A percentile compares a stretch with the other conserved stretches of the same genome.
phyloP scores from a whole-genome alignment of 2,797 vertebrate genomes.

The Myotis findleyi region DNA sequence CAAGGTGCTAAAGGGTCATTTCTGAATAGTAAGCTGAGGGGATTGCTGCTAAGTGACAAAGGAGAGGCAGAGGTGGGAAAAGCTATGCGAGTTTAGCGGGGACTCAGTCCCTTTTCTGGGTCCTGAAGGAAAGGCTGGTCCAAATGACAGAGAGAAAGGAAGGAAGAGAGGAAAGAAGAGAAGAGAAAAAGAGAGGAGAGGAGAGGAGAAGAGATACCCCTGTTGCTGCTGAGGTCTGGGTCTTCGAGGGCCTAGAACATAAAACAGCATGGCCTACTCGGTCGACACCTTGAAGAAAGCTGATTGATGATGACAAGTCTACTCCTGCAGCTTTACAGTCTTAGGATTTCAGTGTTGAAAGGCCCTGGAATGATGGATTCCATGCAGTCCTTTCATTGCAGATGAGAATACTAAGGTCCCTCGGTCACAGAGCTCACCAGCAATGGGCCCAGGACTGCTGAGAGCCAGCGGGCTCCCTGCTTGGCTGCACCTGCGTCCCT shows the following conservation, averaged over 20 bases:
- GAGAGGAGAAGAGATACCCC: neutral
- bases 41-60: neutral
- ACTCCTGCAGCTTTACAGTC: neutral
- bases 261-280: neutral
- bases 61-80: neutral
- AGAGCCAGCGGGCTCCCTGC: neutral
- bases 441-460: neutral
- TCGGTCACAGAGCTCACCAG: neutral
- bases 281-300: neutral
- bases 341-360: neutral
- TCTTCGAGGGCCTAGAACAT: neutral
- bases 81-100: neutral
- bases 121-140: neutral
- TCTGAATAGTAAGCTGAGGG: neutral
- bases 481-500: rapidly evolving
- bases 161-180: rapidly evolving
- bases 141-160: neutral
- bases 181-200: too few species aligned
- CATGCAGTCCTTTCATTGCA: neutral
- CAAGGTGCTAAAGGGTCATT: neutral
- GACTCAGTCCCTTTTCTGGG: neutral
- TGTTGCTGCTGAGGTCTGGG: neutral
- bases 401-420: neutral
- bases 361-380: neutral
- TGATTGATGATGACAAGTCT: neutral